phyloP scores from a whole-genome alignment of 2,797 vertebrate genomes.

The Pantherophis vulpinus region DNA sequence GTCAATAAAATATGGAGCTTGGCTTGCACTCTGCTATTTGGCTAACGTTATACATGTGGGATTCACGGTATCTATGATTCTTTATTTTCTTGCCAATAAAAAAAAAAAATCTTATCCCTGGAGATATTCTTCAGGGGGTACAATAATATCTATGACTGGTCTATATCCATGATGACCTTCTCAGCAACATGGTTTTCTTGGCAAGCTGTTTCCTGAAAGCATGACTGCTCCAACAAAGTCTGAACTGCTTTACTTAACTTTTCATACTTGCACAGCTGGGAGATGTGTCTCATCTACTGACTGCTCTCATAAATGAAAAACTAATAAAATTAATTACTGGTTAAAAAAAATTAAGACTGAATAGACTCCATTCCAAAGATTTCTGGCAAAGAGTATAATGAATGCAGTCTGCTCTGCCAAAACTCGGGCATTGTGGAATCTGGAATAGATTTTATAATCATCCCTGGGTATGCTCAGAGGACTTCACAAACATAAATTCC shows the following conservation, averaged over 20 bases:
- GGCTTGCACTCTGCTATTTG: not conserved
- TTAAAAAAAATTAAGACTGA: not conserved
- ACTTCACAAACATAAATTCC: not conserved
- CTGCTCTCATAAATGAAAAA: constrained; percentile 43
- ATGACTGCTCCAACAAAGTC: not conserved
- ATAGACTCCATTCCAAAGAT: not conserved
- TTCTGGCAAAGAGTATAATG: not conserved
- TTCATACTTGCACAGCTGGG: constrained; percentile 10
- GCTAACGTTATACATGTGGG: constrained; percentile 30
- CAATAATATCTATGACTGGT: constrained; percentile 32
- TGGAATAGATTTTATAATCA: not conserved
- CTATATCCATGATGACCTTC: not conserved
- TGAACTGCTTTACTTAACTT: not conserved
- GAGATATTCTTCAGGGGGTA: constrained; percentile 10
- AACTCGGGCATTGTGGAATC: not conserved
- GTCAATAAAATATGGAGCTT: constrained; percentile 43
- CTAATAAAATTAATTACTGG: constrained; percentile 46
- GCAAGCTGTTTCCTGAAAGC: not conserved
- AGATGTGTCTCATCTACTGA: constrained; percentile 43
- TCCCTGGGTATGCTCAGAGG: not conserved
- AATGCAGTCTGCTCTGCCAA: not conserved
- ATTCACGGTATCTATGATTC: constrained; percentile 23
- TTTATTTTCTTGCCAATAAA: constrained; percentile 20
- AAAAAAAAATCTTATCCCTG: constrained; percentile 19
- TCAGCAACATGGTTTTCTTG: constrained; percentile 19